Base-by-base conservation (phyloP, 2,113 vertebrate genomes). In the Anarhynchus alexandrinus region DNA sequence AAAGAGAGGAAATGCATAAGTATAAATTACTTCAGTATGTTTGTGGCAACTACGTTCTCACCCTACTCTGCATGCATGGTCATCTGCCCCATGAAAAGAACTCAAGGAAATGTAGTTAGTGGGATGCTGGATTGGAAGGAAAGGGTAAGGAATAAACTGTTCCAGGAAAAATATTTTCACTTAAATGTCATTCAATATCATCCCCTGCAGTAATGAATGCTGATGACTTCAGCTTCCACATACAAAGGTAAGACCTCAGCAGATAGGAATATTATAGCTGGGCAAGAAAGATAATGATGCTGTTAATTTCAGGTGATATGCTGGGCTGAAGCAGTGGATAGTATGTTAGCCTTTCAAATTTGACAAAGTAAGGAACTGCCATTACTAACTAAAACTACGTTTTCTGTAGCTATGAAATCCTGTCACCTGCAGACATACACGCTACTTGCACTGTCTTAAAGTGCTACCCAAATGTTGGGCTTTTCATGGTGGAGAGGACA, bases 21-120 rank as follows among this genome's bases (percentile, higher is more conserved):
- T 45, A 59, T n/a, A 15, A 90, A 67, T 22, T 64, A 2, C 47
- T 89, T 57, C 47, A 57, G 3, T 47, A 29, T 2, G 0, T 58
- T 76, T 67, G 16, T 43, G 8, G 27, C 16, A 66, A 47, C 42
- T 43, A 12, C 0, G 0, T 22, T 77, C 22, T 66, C 40, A 34
- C 17, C 18, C 36, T 49, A 9, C 18, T 72, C 22, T 65, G 23
- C 7, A 16, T 36, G 29, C 21, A 29, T 79, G 43, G 32, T 69
- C 16, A 20, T 57, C 30, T 71, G 22, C 13, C 22, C 29, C 25
- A 15, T 6, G 27, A 25, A 51, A 67, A 62, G 12, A 43, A 27
- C 32, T 62, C 34, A 22, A 13, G 14, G 12, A 52, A 86, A 30
- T 20, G 29, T 32, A 64, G 14, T 25, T 84, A 66, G 27, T 45